Conservation (phyloP, 2,797 vertebrate species). For the Phrynocephalus vlangalii region DNA sequence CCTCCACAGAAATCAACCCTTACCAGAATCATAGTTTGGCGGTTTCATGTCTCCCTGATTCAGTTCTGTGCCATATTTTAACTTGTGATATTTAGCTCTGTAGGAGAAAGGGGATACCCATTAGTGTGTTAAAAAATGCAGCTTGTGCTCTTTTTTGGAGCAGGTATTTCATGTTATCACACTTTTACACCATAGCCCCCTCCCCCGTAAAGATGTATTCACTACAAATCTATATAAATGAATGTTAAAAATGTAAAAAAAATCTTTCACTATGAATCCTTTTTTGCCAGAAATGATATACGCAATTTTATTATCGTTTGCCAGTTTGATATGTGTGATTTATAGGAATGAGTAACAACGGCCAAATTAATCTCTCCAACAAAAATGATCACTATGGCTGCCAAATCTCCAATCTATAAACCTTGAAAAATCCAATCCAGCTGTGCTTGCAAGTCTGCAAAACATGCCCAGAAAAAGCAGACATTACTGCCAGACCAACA, state of each 20-base stretch:
- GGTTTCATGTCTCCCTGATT: conserved; percentile 99
- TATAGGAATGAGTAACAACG: neutral
- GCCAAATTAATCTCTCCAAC: conserved; percentile 43
- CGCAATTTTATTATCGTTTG: neutral
- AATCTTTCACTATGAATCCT: neutral
- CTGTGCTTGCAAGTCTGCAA: conserved; percentile 68
- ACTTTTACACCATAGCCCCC: neutral
- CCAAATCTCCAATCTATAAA: conserved; percentile 61
- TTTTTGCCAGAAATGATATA: neutral
- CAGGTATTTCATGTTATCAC: conserved; percentile 7
- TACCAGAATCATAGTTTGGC: conserved; percentile 98
- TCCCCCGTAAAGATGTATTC: neutral
- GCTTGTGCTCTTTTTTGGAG: conserved; percentile 10
- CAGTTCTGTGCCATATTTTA: conserved; percentile 98
- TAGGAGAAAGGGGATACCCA: conserved; percentile 57
- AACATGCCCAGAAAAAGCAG: conserved; percentile 70
- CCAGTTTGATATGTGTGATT: neutral
- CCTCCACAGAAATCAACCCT: conserved; percentile 70
- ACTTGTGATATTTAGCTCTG: conserved; percentile 98
- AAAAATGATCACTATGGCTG: conserved; percentile 67
- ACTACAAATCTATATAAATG: neutral
- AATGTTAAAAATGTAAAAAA: too few relatives aligned
- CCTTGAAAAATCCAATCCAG: conserved; percentile 73
- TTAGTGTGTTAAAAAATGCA: conserved; percentile 10
- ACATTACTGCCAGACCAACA: conserved; percentile 72